Evolutionary conservation across 1,140 invertebrate genomes (phyloP), one percentile per base, ranked within the genome.

Genomic region (Cydia pomonella): DNA sequence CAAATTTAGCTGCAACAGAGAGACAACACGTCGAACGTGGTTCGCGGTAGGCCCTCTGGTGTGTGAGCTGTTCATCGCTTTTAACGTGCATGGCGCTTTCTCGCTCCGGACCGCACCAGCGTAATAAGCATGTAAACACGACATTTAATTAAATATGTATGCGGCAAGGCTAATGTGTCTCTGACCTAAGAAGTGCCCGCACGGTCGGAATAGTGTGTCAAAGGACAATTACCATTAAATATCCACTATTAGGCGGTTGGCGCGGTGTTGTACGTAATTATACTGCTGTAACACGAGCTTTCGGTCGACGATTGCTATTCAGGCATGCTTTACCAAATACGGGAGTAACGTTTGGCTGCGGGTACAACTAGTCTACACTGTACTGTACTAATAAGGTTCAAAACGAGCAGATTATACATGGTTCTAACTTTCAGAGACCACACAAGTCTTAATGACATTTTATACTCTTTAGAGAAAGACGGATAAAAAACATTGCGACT

Each of bases 201-300:
- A 59, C 53, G 21, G 18, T 23, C 9, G 1, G 18, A 59, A 59
- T 59, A 59, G 18, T 59, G 53, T 59, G 53, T 59, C 53, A 59
- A 59, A 59, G 53, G 53, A 59, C 53, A 59, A 59, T 59, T 59
- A 59, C 53, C 53, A 23, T 59, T 59, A 59, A 59, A 59, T 59
- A 59, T 59, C 53, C 53, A 59, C 21, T 59, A 59, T 59, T 59
- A 59, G 9, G 53, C 53, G 53, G 53, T 23, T 12, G 53, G 21
- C 18, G 21, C 53, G 53, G 21, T 59, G 53, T 23, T 59, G 53
- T 12, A 23, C 4, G 53, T 23, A 59, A 59, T 59, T 59, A 59
- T 10, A 59, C 4, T 21, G 53, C 9, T 12, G 53, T 59, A 59
- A 59, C 53, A 59, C 18, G 53, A 59, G 53, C 53, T 59, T 59